Evolutionary conservation across 53 echinoderm and acorn worm genomes (phyloP).

Genomic region (Holothuria scabra): DNA sequence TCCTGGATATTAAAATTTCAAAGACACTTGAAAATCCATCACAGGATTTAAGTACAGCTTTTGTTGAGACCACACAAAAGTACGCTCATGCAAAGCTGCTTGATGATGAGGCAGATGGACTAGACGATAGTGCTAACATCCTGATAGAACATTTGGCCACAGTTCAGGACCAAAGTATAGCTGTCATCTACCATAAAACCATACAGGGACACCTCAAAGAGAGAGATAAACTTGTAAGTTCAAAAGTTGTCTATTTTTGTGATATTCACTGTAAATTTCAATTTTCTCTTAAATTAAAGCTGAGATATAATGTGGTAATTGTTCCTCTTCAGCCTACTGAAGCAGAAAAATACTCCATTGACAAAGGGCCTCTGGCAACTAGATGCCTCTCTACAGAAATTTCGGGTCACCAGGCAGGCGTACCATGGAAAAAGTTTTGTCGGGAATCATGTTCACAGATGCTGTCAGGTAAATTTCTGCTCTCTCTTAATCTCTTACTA

Average conservation of each 20-base stretch:
- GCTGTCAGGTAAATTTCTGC: too few relatives aligned
- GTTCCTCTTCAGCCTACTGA: background rate
- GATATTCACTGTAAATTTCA: background rate
- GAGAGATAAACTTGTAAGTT: constrained; percentile 17
- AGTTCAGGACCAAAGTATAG: background rate
- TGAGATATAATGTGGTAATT: background rate
- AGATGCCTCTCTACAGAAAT: background rate
- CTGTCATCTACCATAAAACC: background rate
- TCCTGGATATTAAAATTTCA: background rate
- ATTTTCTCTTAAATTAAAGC: too few relatives aligned
- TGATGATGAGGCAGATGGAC: too few relatives aligned
- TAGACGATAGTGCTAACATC: background rate
- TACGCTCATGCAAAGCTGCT: too few relatives aligned
- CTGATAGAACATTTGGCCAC: background rate
- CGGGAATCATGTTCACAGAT: constrained; percentile 62
- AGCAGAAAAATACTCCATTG: background rate
- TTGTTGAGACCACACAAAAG: too few relatives aligned
- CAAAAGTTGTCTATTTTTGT: background rate
- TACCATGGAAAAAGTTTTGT: constrained; percentile 56
- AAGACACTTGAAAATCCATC: background rate
- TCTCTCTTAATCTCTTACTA: too few relatives aligned
- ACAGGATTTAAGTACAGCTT: too few relatives aligned
- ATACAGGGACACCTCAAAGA: background rate
- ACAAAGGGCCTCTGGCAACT: background rate
- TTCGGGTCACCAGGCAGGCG: constrained; percentile 48